These are phyloP conservation scores for Drosophila orena DNA, from an alignment of 1,140 invertebrate genomes.

Conservation along the genomic window DNA sequence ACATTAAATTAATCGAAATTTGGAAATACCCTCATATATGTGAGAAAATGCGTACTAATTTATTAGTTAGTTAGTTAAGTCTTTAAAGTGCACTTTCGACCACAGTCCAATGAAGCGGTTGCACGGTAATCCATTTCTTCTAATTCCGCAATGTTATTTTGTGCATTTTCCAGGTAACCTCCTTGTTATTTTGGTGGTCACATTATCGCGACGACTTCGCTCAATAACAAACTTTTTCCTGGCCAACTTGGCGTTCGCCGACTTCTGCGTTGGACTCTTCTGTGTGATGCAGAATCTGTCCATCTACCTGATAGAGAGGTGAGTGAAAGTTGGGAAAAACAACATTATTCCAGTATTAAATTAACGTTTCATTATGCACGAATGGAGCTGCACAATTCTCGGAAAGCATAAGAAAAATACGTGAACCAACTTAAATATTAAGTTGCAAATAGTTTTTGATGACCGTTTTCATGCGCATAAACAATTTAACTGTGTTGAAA, in stretches of 20 bases:
- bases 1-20: background rate
- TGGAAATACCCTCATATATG: background rate
- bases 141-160: slow-evolving; percentile 1
- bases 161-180: slow-evolving; percentile 89
- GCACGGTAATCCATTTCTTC: no score
- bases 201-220: slow-evolving; percentile 90
- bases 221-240: slow-evolving; percentile 94
- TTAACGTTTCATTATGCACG: slow-evolving; percentile 20
- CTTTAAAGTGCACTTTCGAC: slow-evolving; percentile 16
- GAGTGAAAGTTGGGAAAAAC: slow-evolving; percentile 59
- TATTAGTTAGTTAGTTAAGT: background rate
- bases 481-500: no score
- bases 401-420: background rate
- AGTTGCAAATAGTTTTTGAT: no score
- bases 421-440: background rate
- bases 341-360: slow-evolving; percentile 7
- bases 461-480: no score
- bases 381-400: slow-evolving; percentile 5
- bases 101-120: background rate
- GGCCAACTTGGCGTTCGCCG: slow-evolving; percentile 92
- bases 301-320: slow-evolving; percentile 91
- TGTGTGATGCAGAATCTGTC: slow-evolving; percentile 94
- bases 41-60: background rate
- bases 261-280: slow-evolving; percentile 93
- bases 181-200: slow-evolving; percentile 92